Conservation (phyloP, 2,113 vertebrate species). For the Cricetomys ansorgei region DNA sequence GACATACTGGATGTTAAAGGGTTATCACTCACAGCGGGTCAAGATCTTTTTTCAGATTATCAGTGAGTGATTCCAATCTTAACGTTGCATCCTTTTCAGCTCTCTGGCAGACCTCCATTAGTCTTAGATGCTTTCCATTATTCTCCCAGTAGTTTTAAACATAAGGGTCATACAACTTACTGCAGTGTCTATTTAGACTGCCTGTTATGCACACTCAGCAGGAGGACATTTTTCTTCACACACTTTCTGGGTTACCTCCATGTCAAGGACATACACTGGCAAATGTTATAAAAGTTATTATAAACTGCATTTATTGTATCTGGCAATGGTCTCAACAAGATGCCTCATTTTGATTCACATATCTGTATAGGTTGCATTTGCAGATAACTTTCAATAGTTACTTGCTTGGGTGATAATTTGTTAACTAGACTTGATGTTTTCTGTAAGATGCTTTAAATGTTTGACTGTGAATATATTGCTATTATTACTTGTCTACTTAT, state of each 20-base stretch:
- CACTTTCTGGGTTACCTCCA: background rate
- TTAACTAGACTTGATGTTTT: background rate
- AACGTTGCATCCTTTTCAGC: background rate
- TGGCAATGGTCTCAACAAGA: background rate
- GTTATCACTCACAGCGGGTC: background rate
- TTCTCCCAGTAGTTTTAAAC: background rate
- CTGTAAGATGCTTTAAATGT: background rate
- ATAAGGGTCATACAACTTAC: background rate
- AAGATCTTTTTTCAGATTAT: background rate
- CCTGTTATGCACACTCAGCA: background rate
- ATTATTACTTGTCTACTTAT: background rate
- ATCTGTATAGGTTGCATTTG: background rate
- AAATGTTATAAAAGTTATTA: background rate
- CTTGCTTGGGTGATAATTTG: background rate
- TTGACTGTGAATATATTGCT: background rate
- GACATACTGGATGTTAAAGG: background rate
- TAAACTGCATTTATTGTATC: background rate
- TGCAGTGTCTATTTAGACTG: background rate
- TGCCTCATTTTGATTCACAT: background rate
- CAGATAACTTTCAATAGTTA: background rate
- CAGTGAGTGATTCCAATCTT: background rate
- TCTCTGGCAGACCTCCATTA: background rate
- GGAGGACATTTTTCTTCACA: background rate
- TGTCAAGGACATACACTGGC: background rate
- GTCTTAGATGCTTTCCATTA: background rate